These are phyloP conservation scores for Galaxias olidus DNA, from an alignment of 2,797 vertebrate species.

Conservation along the genomic window DNA sequence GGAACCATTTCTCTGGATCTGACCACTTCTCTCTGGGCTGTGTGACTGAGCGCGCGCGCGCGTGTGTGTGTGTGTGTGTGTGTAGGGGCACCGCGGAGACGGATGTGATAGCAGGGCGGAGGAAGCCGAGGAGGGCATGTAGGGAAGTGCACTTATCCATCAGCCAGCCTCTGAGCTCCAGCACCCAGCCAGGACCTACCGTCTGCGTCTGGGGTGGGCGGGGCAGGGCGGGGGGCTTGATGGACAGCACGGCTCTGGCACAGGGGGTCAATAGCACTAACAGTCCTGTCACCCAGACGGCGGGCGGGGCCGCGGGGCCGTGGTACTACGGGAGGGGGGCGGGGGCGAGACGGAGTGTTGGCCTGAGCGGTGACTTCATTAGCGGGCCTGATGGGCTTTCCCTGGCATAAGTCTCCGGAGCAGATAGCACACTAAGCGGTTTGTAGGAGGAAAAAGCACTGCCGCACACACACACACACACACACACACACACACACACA, in stretches of 20 bases:
- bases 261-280: slow-evolving; percentile 72
- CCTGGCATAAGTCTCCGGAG: too few species aligned
- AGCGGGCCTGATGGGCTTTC: too few species aligned
- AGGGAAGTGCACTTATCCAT: slow-evolving; percentile 77
- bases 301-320: slow-evolving; percentile 26
- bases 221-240: slow-evolving; percentile 72
- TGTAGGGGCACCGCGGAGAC: slow-evolving; percentile 52
- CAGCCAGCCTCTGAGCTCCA: slow-evolving; percentile 55
- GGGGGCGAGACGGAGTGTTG: background rate
- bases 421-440: too few species aligned
- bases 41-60: slow-evolving; percentile 49
- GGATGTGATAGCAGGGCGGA: slow-evolving; percentile 46
- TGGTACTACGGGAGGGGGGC: background rate
- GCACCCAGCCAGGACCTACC: slow-evolving; percentile 51
- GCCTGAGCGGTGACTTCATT: background rate
- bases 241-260: slow-evolving; percentile 84
- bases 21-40: slow-evolving; percentile 67
- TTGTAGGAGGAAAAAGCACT: background rate
- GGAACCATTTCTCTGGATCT: slow-evolving; percentile 71
- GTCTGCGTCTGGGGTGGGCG: slow-evolving; percentile 23
- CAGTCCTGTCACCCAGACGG: slow-evolving; percentile 39
- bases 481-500: slow-evolving; percentile 11
- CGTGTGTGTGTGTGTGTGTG: too few species aligned
- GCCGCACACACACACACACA: background rate
- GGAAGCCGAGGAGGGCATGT: slow-evolving; percentile 48